Evolutionary conservation across 2,797 vertebrate species (phyloP).

Genomic region (Aeoliscus strigatus): DNA sequence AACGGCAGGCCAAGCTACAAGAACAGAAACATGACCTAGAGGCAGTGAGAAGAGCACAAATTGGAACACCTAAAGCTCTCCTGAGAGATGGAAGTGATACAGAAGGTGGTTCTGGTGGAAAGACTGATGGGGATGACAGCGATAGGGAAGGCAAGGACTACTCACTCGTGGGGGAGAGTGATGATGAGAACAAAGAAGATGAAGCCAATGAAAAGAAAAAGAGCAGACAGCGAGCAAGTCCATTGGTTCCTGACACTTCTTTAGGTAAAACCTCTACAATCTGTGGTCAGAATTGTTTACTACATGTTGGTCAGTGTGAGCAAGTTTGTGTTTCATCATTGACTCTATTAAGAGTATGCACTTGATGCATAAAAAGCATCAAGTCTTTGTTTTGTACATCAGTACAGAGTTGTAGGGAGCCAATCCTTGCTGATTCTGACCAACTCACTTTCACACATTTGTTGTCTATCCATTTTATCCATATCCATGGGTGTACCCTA

Average conservation of each 20-base stretch:
- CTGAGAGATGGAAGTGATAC: too few species aligned
- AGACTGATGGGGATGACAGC: not conserved
- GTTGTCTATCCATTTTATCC: conserved; percentile 13
- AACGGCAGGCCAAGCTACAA: conserved; percentile 40
- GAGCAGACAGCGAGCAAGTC: conserved; percentile 61
- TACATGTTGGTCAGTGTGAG: too few species aligned
- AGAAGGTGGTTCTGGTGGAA: too few species aligned
- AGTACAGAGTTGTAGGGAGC: conserved; percentile 2
- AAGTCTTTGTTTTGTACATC: too few species aligned
- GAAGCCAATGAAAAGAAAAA: conserved; percentile 29
- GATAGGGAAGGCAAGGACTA: not conserved
- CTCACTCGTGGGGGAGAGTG: not conserved
- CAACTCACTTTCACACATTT: too few species aligned
- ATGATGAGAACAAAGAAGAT: too few species aligned
- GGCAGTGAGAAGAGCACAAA: conserved; percentile 21
- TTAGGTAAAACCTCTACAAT: too few species aligned
- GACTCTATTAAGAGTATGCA: too few species aligned
- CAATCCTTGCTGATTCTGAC: not conserved
- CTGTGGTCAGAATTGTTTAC: too few species aligned
- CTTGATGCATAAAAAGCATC: too few species aligned
- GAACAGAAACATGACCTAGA: conserved; percentile 38
- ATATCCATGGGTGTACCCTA: conserved; percentile 73
- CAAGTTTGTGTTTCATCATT: too few species aligned
- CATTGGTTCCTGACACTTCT: conserved; percentile 67
- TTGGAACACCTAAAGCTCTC: too few species aligned